Percentiles rank a stretch among this genome's conserved stretches.
These are phyloP conservation scores for Coregonus clupeaformis DNA, from an alignment of 2,113 vertebrate genomes.

Conservation along the genomic window DNA sequence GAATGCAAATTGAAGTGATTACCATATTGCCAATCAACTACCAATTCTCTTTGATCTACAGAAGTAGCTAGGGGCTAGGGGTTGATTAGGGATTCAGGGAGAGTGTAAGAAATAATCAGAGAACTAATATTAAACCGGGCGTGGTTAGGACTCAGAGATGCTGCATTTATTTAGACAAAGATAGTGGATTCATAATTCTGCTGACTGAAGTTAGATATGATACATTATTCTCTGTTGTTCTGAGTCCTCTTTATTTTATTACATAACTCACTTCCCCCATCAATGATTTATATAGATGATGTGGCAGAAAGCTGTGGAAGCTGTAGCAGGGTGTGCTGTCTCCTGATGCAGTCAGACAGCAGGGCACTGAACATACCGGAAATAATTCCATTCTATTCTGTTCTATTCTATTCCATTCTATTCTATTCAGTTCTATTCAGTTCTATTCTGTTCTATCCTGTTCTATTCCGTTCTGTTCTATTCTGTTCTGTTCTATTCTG, in stretches of 20 bases:
- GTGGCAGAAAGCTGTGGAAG: conserved; percentile 14
- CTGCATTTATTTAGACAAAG: not conserved
- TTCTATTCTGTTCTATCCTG: no score
- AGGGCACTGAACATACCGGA: not conserved
- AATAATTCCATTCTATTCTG: not conserved
- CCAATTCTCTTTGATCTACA: no score
- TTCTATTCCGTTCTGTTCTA: no score
- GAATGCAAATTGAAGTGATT: no score
- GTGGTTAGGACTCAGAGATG: not conserved
- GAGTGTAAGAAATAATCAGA: not conserved
- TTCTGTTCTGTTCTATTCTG: no score
- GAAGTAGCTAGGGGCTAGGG: not conserved
- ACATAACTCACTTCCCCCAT: not conserved
- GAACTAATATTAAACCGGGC: not conserved
- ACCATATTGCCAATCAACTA: not conserved
- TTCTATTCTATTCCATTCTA: no score
- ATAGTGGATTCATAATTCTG: not conserved
- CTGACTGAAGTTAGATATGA: not conserved
- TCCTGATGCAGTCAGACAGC: not conserved
- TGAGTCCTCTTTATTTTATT: not conserved
- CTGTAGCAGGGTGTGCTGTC: not conserved
- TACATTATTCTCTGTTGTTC: not conserved
- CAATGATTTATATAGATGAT: conserved; percentile 24
- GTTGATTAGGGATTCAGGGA: not conserved
- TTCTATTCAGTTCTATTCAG: no score